Evolutionary conservation across 92 coral and sea anemone species (phyloP).

Genomic region (Porites rus): DNA sequence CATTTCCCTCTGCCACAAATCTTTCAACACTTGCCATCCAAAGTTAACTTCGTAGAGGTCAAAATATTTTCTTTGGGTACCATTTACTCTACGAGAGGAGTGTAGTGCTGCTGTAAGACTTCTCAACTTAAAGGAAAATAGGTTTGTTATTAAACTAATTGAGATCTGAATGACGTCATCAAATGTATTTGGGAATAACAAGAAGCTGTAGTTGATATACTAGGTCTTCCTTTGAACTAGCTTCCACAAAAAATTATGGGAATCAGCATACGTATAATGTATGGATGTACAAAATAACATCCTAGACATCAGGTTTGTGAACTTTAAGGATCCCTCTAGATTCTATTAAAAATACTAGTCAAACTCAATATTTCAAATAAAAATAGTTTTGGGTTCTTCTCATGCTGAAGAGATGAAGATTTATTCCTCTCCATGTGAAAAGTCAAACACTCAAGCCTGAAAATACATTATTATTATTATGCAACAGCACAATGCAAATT

Average conservation of each 20-base stretch:
- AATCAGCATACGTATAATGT: no score
- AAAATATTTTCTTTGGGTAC: conserved; percentile 1
- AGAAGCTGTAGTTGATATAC: background rate
- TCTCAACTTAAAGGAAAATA: background rate
- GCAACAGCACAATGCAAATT: background rate
- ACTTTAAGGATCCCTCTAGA: no score
- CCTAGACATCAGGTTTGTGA: background rate
- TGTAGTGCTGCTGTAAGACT: background rate
- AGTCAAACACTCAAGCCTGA: no score
- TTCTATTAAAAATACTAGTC: no score
- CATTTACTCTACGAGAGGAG: background rate
- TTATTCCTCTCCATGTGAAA: no score
- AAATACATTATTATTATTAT: background rate
- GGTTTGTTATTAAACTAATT: background rate
- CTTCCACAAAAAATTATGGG: no score
- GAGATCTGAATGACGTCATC: background rate
- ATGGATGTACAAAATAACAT: background rate
- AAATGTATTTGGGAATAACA: background rate
- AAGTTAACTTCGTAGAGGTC: background rate
- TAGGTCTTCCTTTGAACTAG: no score
- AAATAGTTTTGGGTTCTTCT: no score
- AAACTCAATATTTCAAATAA: no score
- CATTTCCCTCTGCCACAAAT: conserved; percentile 5
- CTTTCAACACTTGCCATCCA: conserved; percentile 3
- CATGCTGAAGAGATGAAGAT: no score